phyloP scores from a whole-genome alignment of 2,113 vertebrate species.

The Dipodomys merriami region DNA sequence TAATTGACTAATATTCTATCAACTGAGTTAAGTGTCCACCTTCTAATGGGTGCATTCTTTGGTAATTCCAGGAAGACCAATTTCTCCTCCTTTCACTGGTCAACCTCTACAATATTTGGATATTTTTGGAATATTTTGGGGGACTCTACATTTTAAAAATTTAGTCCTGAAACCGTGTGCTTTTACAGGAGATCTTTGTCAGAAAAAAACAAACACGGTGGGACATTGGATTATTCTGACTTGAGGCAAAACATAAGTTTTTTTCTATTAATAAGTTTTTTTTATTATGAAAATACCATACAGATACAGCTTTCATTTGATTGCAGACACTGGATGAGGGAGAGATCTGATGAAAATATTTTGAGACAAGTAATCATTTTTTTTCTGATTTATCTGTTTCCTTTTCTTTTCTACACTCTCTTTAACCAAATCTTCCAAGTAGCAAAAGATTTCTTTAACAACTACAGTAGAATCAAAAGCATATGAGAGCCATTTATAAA shows the following conservation, averaged over 20 bases:
- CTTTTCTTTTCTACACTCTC: not conserved
- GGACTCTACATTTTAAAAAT: conserved; percentile 3
- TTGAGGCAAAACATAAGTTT: not conserved
- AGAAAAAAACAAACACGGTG: not conserved
- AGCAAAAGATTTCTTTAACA: conserved; percentile 4
- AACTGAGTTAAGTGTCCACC: too few species aligned
- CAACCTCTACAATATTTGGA: not conserved
- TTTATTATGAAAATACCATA: too few species aligned
- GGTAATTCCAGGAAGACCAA: not conserved
- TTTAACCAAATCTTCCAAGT: not conserved
- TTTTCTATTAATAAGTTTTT: not conserved
- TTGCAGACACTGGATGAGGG: not conserved
- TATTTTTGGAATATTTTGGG: conserved; percentile 7
- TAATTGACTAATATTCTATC: too few species aligned
- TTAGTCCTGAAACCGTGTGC: not conserved
- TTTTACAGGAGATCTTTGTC: not conserved
- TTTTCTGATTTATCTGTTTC: not conserved
- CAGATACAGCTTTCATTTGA: not conserved
- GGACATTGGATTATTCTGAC: not conserved
- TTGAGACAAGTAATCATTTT: not conserved
- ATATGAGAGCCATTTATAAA: not conserved
- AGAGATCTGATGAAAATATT: not conserved
- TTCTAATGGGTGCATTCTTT: not conserved
- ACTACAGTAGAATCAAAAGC: not conserved
- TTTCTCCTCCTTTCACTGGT: not conserved